These are phyloP conservation scores for Diogma glabrata DNA, from an alignment of 2,888 invertebrate genomes.

Conservation along the genomic window DNA sequence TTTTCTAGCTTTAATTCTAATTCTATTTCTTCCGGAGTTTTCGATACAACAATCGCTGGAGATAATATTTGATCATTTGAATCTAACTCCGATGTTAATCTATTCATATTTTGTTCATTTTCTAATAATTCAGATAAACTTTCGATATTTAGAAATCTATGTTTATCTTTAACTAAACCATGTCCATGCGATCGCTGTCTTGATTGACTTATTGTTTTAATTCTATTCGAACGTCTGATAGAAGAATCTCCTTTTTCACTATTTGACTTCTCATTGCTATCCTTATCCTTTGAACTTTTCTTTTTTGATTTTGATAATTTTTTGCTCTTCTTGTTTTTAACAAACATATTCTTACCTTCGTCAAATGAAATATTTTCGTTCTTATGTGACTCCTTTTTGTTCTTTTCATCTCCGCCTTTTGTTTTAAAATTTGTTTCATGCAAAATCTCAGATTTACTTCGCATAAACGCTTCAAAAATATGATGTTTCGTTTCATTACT, in stretches of 20 bases:
- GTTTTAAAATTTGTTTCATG: background rate
- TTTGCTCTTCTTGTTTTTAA: background rate
- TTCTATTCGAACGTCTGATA: constrained; percentile 60
- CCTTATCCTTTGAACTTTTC: background rate
- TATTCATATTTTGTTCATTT: constrained; percentile 49
- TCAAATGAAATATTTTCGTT: background rate
- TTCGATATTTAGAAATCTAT: constrained; percentile 36
- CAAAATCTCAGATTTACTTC: background rate
- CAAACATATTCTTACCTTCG: background rate
- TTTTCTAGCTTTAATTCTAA: constrained; percentile 24
- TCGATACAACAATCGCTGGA: background rate
- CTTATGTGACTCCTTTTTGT: background rate
- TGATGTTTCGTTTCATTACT: background rate
- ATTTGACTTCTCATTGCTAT: constrained; percentile 3
- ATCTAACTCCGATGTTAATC: constrained; percentile 59
- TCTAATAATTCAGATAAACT: constrained; percentile 25
- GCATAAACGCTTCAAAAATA: constrained; percentile 2
- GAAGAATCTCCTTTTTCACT: constrained; percentile 4
- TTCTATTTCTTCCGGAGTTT: constrained; percentile 27
- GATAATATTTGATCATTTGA: constrained; percentile 64
- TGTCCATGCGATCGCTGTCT: constrained; percentile 55
- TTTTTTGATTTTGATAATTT: constrained; percentile 1
- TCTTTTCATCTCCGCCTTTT: background rate
- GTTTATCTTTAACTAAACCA: constrained; percentile 49
- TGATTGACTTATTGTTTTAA: constrained; percentile 59